phyloP scores from a whole-genome alignment of 2,797 vertebrate genomes.

The Sitta carolinensis region DNA sequence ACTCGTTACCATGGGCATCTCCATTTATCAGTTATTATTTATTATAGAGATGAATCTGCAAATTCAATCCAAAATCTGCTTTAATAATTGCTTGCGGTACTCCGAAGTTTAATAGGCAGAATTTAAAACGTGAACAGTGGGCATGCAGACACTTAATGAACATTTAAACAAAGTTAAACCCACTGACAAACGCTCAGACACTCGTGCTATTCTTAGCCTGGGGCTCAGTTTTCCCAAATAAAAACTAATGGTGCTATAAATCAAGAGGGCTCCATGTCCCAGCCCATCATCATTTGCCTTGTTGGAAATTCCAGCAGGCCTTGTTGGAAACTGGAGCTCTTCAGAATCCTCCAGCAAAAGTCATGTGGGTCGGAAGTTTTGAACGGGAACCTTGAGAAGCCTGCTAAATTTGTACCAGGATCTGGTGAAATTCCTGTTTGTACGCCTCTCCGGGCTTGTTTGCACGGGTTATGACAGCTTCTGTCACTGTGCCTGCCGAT shows the following conservation, averaged over 20 bases:
- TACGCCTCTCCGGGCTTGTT: not conserved
- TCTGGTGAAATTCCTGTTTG: not conserved
- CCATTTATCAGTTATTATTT: not conserved
- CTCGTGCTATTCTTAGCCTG: not conserved
- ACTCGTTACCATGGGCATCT: not conserved
- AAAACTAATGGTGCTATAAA: not conserved
- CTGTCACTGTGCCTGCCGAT: not conserved
- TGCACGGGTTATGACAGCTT: accelerated
- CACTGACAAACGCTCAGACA: not conserved
- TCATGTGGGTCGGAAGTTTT: not conserved
- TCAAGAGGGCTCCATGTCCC: not conserved
- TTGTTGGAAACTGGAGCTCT: not conserved
- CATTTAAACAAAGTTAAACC: not conserved
- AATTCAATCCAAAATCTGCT: not conserved
- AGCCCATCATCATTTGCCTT: not conserved
- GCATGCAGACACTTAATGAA: not conserved
- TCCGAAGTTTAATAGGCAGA: not conserved
- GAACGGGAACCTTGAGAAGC: not conserved
- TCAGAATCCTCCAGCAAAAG: not conserved
- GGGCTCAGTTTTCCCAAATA: not conserved
- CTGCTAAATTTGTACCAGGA: accelerated
- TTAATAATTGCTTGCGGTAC: not conserved
- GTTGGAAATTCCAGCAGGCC: not conserved
- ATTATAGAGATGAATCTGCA: not conserved
- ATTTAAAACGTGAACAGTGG: not conserved